Percentiles rank a stretch among this genome's conserved stretches.
These are phyloP conservation scores for Urocolius indicus DNA, from an alignment of 2,113 vertebrate genomes.

Conservation along the genomic window DNA sequence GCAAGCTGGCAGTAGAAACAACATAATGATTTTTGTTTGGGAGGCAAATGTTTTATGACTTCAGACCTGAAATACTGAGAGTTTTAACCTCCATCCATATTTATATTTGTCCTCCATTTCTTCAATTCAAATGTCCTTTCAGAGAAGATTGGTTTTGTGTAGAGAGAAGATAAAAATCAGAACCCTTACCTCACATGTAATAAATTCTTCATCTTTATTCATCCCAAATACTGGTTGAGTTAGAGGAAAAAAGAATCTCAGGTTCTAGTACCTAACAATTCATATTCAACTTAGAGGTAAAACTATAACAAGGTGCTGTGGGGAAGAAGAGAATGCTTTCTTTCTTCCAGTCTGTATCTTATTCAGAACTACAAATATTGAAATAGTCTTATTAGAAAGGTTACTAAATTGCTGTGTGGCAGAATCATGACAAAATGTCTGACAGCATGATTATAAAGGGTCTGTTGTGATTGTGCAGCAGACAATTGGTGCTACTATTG, in stretches of 20 bases:
- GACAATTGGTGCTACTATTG: not conserved
- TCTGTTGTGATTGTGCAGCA: not conserved
- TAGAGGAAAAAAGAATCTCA: constrained; percentile 40
- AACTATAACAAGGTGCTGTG: not conserved
- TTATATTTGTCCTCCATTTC: constrained; percentile 82
- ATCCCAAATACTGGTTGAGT: not conserved
- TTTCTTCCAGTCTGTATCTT: constrained; percentile 28
- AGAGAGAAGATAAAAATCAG: constrained; percentile 77
- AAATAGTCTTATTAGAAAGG: constrained; percentile 47
- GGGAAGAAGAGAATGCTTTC: not conserved
- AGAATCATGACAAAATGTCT: constrained; percentile 3
- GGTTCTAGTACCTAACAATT: not conserved
- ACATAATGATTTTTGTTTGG: constrained; percentile 69
- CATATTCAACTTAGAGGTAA: constrained; percentile 24
- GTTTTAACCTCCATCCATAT: constrained; percentile 79
- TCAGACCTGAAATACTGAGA: constrained; percentile 66
- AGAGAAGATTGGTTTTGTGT: constrained; percentile 82
- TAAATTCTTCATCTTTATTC: constrained; percentile 72
- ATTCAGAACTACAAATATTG: not conserved
- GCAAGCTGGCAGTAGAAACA: constrained; percentile 73
- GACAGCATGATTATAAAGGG: constrained; percentile 13
- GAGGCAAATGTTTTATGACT: constrained; percentile 74
- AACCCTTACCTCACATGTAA: constrained; percentile 69
- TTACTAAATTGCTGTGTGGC: constrained; percentile 21
- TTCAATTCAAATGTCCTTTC: constrained; percentile 81